Conservation (phyloP, 2,888 invertebrate species). For the Spodoptera littoralis region DNA sequence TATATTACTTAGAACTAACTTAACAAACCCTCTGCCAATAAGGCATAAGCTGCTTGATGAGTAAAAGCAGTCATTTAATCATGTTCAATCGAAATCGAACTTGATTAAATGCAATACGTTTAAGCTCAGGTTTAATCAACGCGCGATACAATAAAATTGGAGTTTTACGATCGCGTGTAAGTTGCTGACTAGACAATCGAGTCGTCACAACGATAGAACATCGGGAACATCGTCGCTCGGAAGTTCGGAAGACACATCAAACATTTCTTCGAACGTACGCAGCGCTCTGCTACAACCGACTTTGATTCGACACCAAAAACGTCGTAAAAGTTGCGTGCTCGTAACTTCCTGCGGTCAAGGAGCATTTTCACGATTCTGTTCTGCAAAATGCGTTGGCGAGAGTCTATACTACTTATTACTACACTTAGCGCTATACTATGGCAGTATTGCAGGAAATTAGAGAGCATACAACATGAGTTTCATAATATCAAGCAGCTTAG, state of each 20-base stretch:
- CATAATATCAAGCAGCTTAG: constrained; percentile 80
- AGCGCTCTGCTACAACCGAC: constrained; percentile 49
- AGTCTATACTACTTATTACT: constrained; percentile 70
- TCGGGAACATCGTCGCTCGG: constrained; percentile 52
- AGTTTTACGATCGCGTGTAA: constrained; percentile 59
- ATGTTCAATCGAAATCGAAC: constrained; percentile 24
- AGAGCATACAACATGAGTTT: constrained; percentile 80
- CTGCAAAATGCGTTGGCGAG: constrained; percentile 63
- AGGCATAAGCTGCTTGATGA: constrained; percentile 70
- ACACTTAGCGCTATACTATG: constrained; percentile 77
- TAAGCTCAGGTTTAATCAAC: constrained; percentile 60
- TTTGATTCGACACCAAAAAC: constrained; percentile 47
- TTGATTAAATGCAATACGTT: constrained; percentile 54
- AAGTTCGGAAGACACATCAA: constrained; percentile 47
- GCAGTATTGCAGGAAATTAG: constrained; percentile 83
- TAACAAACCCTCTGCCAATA: constrained; percentile 61
- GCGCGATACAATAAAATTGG: constrained; percentile 58
- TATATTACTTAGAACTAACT: constrained; percentile 56
- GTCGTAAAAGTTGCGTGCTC: constrained; percentile 66
- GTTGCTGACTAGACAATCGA: constrained; percentile 73
- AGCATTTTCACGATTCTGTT: constrained; percentile 62
- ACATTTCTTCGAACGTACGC: constrained; percentile 45
- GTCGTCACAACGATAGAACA: constrained; percentile 64
- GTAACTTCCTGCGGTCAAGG: constrained; percentile 76
- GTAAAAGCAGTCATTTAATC: constrained; percentile 55